phyloP scores from a whole-genome alignment of 1,140 invertebrate genomes.

The Monochamus saltuarius region DNA sequence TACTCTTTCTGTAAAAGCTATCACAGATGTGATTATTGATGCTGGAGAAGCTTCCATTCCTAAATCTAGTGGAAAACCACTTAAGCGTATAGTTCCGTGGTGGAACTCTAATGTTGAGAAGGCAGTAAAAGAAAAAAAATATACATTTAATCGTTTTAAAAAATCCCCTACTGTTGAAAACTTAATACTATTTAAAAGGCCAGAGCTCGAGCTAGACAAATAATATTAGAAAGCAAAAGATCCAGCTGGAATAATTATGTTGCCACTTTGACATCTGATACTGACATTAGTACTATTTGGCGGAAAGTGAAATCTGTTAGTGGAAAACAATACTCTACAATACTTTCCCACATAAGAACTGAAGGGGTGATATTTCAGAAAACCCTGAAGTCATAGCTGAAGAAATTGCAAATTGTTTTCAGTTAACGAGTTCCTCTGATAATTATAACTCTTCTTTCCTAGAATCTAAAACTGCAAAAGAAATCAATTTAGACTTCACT shows the following conservation, averaged over 20 bases:
- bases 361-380: not conserved
- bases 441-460: not conserved
- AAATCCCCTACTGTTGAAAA: not conserved
- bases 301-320: not conserved
- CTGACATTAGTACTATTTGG: not conserved
- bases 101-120: slow-evolving; percentile 2
- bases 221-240: too few relatives aligned
- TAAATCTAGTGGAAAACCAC: not conserved
- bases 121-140: slow-evolving; percentile 1
- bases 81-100: not conserved
- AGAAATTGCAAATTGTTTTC: not conserved
- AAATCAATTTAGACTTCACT: too few relatives aligned
- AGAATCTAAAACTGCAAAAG: too few relatives aligned
- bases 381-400: not conserved
- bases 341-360: not conserved
- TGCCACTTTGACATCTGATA: not conserved
- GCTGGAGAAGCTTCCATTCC: not conserved
- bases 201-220: not conserved
- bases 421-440: not conserved
- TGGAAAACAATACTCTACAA: not conserved
- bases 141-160: not conserved
- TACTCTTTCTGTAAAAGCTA: not conserved
- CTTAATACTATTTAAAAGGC: not conserved
- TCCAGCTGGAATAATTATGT: not conserved
- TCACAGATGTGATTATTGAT: not conserved